Evolutionary conservation across 1,140 invertebrate genomes (phyloP).

Genomic region (Panagrolaimus sp.): DNA sequence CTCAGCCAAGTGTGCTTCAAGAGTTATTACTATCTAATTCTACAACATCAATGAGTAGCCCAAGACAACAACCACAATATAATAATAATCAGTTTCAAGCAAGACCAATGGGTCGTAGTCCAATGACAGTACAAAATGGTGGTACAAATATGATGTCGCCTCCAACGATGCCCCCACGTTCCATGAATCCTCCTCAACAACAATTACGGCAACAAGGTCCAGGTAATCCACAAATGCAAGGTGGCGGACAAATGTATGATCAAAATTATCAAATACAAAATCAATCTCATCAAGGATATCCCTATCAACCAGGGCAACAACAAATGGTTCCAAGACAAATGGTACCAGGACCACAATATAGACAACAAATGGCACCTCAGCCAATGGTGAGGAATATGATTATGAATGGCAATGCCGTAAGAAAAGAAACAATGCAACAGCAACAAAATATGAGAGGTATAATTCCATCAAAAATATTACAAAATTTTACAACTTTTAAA

Average conservation of each 20-base stretch:
- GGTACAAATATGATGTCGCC: conserved; percentile 36
- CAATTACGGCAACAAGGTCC: conserved; percentile 15
- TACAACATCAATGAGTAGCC: conserved; percentile 29
- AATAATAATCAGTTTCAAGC: conserved; percentile 19
- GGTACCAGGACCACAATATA: background rate
- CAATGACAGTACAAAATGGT: conserved; percentile 23
- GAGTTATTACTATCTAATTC: conserved; percentile 28
- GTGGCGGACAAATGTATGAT: conserved; percentile 13
- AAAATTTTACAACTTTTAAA: background rate
- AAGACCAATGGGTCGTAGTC: conserved; percentile 20
- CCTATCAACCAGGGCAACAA: background rate
- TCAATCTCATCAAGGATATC: conserved; percentile 5
- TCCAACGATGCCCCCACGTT: conserved; percentile 23
- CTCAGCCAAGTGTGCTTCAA: conserved; percentile 23
- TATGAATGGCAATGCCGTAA: background rate
- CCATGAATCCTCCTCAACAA: conserved; percentile 14
- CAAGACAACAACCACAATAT: conserved; percentile 23
- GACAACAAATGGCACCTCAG: background rate
- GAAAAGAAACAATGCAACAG: background rate
- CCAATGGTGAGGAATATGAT: background rate
- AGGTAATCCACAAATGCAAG: background rate
- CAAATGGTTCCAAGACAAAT: background rate
- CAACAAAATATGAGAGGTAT: conserved; percentile 13
- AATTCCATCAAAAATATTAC: background rate
- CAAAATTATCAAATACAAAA: background rate